Conservation (phyloP, 1,140 invertebrate species). For the Drosophila sucinea region DNA sequence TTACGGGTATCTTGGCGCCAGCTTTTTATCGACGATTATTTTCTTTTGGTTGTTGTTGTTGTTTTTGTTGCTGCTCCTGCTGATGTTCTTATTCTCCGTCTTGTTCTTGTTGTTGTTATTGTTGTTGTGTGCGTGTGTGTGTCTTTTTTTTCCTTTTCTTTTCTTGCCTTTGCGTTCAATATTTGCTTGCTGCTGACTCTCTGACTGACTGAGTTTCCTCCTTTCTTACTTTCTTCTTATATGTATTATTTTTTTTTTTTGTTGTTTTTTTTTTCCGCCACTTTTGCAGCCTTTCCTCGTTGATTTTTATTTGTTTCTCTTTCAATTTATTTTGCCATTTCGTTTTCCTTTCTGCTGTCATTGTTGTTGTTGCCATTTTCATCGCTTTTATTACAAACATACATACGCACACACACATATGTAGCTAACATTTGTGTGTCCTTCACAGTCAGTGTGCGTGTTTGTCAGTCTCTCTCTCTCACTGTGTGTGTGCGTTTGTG, state of each 20-base stretch:
- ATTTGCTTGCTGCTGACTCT: conserved; percentile 67
- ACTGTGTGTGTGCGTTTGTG: conserved; percentile 21
- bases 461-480: conserved; percentile 7
- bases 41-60: conserved; percentile 51
- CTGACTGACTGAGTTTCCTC: conserved; percentile 36
- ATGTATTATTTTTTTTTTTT: conserved; percentile 6
- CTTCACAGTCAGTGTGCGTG: conserved; percentile 69
- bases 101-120: conserved; percentile 6
- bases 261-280: conserved; percentile 68
- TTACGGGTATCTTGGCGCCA: conserved; percentile 80
- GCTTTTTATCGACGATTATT: conserved; percentile 81
- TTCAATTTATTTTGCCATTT: conserved; percentile 82
- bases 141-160: conserved; percentile 46
- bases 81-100: conserved; percentile 1
- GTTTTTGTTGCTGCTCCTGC: not conserved
- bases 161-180: conserved; percentile 75
- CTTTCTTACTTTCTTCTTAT: conserved; percentile 32
- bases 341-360: conserved; percentile 81
- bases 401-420: conserved; percentile 60
- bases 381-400: conserved; percentile 80
- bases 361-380: conserved; percentile 79
- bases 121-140: conserved; percentile 15
- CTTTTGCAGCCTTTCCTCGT: conserved; percentile 79
- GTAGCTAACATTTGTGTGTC: conserved; percentile 75
- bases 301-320: conserved; percentile 82